Percentiles rank a stretch among this genome's conserved stretches.
Evolutionary conservation across 1,140 invertebrate species (phyloP).

Genomic region (Lordiphosa clarofinis): DNA sequence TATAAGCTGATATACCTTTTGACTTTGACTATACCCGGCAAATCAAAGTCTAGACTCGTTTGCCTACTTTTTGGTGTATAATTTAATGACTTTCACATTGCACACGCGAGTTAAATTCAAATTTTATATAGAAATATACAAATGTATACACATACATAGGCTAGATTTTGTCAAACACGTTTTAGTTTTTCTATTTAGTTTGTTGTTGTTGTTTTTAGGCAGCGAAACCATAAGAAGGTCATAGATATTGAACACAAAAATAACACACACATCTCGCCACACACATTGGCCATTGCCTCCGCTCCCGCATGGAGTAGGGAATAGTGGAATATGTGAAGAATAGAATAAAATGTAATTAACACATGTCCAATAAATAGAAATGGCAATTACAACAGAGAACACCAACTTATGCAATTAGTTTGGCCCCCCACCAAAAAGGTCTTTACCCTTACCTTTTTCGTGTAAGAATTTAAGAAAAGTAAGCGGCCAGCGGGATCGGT

Average conservation of each 20-base stretch:
- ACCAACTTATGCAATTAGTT: constrained; percentile 8
- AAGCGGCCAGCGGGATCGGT: too few relatives aligned
- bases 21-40: constrained; percentile 36
- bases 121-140: constrained; percentile 15
- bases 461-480: constrained; percentile 23
- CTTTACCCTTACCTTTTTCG: constrained; percentile 2
- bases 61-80: too few relatives aligned
- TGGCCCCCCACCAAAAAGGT: too few relatives aligned
- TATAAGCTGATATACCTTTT: constrained; percentile 35
- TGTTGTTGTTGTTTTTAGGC: constrained; percentile 4
- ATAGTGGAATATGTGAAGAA: constrained; percentile 18
- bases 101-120: constrained; percentile 24
- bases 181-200: constrained; percentile 14
- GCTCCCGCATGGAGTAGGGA: constrained; percentile 6
- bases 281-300: not conserved
- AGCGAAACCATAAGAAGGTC: constrained; percentile 74
- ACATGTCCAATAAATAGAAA: constrained; percentile 38
- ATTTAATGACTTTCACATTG: constrained; percentile 16
- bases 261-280: constrained; percentile 17
- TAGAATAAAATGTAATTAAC: constrained; percentile 50
- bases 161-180: constrained; percentile 56
- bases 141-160: constrained; percentile 17
- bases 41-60: constrained; percentile 10
- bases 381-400: constrained; percentile 17
- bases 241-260: constrained; percentile 53